Conservation (phyloP, 1,140 invertebrate genomes). For the Caerostris extrusa region DNA sequence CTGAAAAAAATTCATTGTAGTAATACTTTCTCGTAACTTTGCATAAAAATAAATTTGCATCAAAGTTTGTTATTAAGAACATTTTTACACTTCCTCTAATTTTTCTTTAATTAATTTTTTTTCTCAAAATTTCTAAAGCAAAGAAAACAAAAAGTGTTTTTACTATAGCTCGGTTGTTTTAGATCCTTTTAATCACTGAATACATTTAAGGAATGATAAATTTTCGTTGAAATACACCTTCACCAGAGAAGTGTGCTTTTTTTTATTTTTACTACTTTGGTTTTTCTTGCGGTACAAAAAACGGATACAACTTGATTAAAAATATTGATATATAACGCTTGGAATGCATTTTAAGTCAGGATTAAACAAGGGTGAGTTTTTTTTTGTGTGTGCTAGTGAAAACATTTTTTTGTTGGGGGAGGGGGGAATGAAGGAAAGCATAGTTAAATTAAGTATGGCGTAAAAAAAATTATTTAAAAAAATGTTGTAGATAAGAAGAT, state of each 20-base stretch:
- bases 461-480: no score
- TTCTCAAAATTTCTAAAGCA: neutral
- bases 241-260: neutral
- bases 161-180: constrained; percentile 42
- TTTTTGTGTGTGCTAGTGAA: neutral
- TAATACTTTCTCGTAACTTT: neutral
- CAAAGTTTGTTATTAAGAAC: neutral
- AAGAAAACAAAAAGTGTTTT: neutral
- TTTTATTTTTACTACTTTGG: neutral
- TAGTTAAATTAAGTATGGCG: no score
- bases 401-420: no score
- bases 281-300: neutral
- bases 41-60: neutral
- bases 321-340: constrained; percentile 17
- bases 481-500: no score
- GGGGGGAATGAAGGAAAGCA: no score
- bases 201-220: constrained; percentile 71
- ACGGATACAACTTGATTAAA: constrained; percentile 49
- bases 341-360: constrained; percentile 42
- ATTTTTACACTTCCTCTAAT: neutral
- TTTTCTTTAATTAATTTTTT: neutral
- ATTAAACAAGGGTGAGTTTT: constrained; percentile 34
- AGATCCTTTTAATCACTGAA: constrained; percentile 73
- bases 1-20: neutral
- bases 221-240: neutral